Evolutionary conservation across 2,888 invertebrate species (phyloP), one percentile per base, ranked within the genome.

Genomic region (Harmothoe impar): DNA sequence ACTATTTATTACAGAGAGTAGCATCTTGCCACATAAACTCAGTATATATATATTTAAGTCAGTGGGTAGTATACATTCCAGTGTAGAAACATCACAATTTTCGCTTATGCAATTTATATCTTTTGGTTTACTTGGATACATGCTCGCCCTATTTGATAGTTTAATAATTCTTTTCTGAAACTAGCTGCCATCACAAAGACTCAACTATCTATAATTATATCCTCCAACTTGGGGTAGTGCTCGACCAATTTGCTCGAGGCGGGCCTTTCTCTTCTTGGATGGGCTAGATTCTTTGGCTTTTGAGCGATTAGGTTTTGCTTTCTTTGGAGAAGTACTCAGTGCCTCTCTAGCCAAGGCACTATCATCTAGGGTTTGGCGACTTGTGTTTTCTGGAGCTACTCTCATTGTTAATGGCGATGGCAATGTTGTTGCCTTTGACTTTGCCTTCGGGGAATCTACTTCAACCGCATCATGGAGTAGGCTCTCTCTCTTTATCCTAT

Each of bases 151-250:
- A n/a, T n/a, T n/a, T n/a, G n/a, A n/a, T n/a, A n/a, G n/a, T n/a
- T n/a, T n/a, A n/a, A n/a, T n/a, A n/a, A n/a, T n/a, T n/a, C n/a
- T n/a, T n/a, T n/a, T n/a, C n/a, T n/a, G n/a, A n/a, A n/a, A n/a
- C n/a, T n/a, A n/a, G n/a, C n/a, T n/a, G n/a, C n/a, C n/a, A n/a
- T n/a, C n/a, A n/a, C n/a, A n/a, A n/a, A n/a, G n/a, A n/a, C n/a
- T n/a, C n/a, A n/a, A n/a, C n/a, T 43, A 10, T 43, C 78, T 62
- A 62, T 62, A n/a, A 5, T n/a, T n/a, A 62, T 62, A 62, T n/a
- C 84, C 84, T 10, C 84, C 84, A 84, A 84, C 51, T 33, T 23
- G 20, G 29, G 84, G 84, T 35, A 84, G 33, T 1, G 84, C 84
- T 43, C 33, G 10, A 5, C 84, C 84, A 12, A 84, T 84, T 23